Evolutionary conservation across 2,113 vertebrate species (phyloP).

Genomic region (Reinhardtius hippoglossoides): DNA sequence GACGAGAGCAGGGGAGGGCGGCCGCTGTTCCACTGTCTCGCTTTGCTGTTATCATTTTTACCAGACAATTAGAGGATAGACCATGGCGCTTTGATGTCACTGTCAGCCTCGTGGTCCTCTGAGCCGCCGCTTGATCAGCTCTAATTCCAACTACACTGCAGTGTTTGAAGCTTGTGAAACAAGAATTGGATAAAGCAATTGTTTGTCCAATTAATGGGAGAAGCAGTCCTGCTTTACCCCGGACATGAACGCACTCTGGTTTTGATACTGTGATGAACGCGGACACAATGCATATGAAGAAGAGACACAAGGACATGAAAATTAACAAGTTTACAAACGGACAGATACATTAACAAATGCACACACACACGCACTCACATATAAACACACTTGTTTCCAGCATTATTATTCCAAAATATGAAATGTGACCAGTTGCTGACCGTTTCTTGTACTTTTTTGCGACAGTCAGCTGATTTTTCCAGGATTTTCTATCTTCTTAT

Average conservation of each 20-base stretch:
- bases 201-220: conserved; percentile 54
- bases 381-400: not conserved
- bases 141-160: conserved; percentile 58
- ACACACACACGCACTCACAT: not conserved
- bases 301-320: not conserved
- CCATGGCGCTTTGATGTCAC: conserved; percentile 71
- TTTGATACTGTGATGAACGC: not conserved
- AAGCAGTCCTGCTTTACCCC: conserved; percentile 17
- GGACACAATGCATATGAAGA: not conserved
- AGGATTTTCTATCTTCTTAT: not conserved
- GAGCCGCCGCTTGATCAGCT: conserved; percentile 65
- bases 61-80: conserved; percentile 74
- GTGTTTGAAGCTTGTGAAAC: conserved; percentile 57
- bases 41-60: conserved; percentile 71
- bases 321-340: not conserved
- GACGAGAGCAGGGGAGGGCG: conserved; percentile 41
- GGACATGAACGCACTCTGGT: conserved; percentile 20
- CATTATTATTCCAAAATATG: not conserved
- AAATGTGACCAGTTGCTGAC: not conserved
- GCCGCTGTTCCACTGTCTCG: conserved; percentile 41
- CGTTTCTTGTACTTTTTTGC: not conserved
- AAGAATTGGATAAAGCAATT: conserved; percentile 55
- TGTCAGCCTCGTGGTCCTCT: conserved; percentile 63
- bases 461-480: not conserved
- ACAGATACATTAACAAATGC: conserved; percentile 1